Evolutionary conservation across 1,140 invertebrate species (phyloP), one percentile per base, ranked within the genome.

Genomic region (Agrypnia vestita): DNA sequence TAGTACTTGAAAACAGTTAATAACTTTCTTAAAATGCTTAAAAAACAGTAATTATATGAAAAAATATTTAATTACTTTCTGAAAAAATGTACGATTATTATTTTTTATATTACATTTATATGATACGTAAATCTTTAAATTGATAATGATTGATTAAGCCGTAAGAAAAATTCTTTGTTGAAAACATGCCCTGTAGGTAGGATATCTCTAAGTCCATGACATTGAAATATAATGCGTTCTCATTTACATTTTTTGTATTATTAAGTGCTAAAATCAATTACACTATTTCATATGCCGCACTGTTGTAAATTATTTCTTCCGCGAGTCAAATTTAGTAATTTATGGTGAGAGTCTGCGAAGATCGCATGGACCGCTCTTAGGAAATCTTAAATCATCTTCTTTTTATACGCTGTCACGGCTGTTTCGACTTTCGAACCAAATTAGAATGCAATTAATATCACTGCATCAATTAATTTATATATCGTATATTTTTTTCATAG

Each of bases 201-300:
- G 25, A 35, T 35, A 35, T 35, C 1, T 35, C 6, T 6, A 6
- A 46, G 8, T 17, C 21, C 64, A 12, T 46, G 64, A 69, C 64
- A 13, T 69, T 69, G 25, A 47, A 69, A 69, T 69, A 69, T 69
- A 46, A 44, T 19, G 9, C 11, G 15, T n/a, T 44, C 4, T 47
- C 43, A 12, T 17, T 64, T 25, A 25, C 46, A 47, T 69, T 64
- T 35, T 35, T 7, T 13, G n/a, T n/a, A 15, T 69, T 69, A 69
- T 69, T 69, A 69, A 69, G 43, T 69, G 43, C 44, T 69, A 47
- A 69, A 69, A 69, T 69, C 64, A 69, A 69, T 69, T 69, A 69
- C 44, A 69, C 44, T 47, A n/a, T 44, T 69, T 47, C 64, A 46
- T 46, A 12, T 69, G 64, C 46, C 64, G 64, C 46, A 49, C 13